Evolutionary conservation across 2,888 invertebrate genomes (phyloP), one percentile per base, ranked within the genome.

Genomic region (Coecobrya sp.): DNA sequence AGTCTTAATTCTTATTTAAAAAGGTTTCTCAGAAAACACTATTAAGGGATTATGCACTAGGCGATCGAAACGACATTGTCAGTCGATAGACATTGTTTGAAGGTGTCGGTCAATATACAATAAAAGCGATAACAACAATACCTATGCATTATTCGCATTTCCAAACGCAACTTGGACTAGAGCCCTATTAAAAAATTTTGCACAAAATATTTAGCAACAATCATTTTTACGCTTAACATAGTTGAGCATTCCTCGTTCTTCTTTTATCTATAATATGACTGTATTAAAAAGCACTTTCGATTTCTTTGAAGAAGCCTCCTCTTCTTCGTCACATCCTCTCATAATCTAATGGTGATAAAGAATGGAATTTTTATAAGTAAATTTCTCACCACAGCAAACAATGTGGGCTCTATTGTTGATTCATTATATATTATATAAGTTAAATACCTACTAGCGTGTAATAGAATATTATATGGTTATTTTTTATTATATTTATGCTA

Each of bases 301-400:
- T 89, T 89, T 89, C 84, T 84, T 42, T 59, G 82, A 84, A 82
- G 89, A 68, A 36, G 82, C 52, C 36, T 25, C 49, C 42, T 65
- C 36, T 22, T 82, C 55, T 70, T 81, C 30, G 81, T 81, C 81
- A 59, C 55, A 81, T 55, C 81, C 81, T 59, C 30, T 55, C 25
- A n/a, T 22, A 11, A 42, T 70, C n/a, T 70, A 59, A 36, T 8
- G 13, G n/a, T 11, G 81, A 84, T 84, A 84, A 89, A 73, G 82
- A 81, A 70, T 89, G 89, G 84, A 89, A 45, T 84, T 82, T 89
- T 89, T 89, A 27, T 11, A 59, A 42, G 84, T 84, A 89, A 84
- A 89, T 22, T 89, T 89, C 89, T 49, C 89, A 81, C 36, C 55
- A 30, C 7, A 59, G 30, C 11, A 79, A 79, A 49, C 19, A n/a